Conservation (phyloP, 2,888 invertebrate species). For the Gymnoscelis rufifasciata region DNA sequence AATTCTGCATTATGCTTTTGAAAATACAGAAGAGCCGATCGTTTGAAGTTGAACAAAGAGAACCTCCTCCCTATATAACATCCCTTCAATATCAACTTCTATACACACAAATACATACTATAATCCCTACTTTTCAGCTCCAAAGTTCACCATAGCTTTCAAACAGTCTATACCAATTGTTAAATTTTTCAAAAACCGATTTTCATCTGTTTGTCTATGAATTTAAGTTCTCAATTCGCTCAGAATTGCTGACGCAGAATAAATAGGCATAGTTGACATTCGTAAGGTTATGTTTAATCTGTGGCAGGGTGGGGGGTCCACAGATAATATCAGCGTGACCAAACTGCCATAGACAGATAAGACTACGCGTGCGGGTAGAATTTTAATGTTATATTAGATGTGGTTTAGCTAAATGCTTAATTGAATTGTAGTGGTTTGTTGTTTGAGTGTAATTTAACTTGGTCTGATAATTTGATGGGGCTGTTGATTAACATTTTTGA, state of each 20-base stretch:
- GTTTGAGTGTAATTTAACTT: slow-evolving; percentile 23
- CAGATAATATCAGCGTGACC: slow-evolving; percentile 65
- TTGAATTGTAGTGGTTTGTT: slow-evolving; percentile 36
- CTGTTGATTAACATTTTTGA: neutral
- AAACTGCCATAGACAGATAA: slow-evolving; percentile 72
- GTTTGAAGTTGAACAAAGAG: slow-evolving; percentile 62
- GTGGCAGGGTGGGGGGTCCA: slow-evolving; percentile 34
- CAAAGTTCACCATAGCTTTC: neutral
- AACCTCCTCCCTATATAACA: slow-evolving; percentile 12
- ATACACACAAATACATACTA: slow-evolving; percentile 1
- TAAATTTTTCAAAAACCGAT: neutral
- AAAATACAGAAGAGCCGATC: slow-evolving; percentile 54
- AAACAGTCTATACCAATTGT: neutral
- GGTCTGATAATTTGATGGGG: slow-evolving; percentile 13
- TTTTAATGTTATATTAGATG: slow-evolving; percentile 57
- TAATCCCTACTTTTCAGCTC: neutral
- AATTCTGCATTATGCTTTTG: slow-evolving; percentile 51
- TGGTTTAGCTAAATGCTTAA: slow-evolving; percentile 43
- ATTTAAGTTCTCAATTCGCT: neutral
- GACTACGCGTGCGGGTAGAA: slow-evolving; percentile 55
- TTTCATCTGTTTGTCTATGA: neutral
- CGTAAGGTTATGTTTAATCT: slow-evolving; percentile 8
- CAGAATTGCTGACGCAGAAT: neutral
- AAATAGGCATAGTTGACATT: neutral
- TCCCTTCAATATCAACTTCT: too few species aligned